Conservation (phyloP, 1,140 invertebrate species). For the Bicyclus anynana region DNA sequence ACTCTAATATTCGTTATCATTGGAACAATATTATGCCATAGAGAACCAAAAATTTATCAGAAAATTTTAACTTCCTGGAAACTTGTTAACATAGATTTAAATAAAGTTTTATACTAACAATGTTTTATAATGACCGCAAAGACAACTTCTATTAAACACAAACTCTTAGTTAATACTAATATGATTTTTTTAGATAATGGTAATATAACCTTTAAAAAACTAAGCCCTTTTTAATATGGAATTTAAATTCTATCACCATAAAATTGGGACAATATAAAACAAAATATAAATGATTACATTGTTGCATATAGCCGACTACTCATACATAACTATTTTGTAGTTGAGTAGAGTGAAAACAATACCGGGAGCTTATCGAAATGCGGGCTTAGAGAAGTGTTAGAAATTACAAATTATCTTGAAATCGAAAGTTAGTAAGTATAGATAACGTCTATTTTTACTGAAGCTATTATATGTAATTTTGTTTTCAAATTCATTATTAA, state of each 20-base stretch:
- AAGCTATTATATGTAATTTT: not conserved
- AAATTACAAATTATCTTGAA: not conserved
- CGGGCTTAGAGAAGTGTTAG: not conserved
- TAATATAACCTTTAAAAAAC: too few relatives aligned
- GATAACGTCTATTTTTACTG: too few relatives aligned
- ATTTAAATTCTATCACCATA: too few relatives aligned
- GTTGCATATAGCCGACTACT: not conserved
- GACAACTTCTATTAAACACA: too few relatives aligned
- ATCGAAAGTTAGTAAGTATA: not conserved
- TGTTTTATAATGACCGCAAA: too few relatives aligned
- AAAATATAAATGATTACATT: not conserved
- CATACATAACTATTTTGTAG: not conserved
- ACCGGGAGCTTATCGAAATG: not conserved
- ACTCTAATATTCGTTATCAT: conserved; percentile 15
- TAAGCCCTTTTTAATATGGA: too few relatives aligned
- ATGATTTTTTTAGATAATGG: too few relatives aligned
- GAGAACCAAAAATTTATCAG: not conserved
- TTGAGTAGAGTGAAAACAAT: conserved; percentile 2
- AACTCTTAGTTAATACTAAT: too few relatives aligned
- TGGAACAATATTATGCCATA: not conserved
- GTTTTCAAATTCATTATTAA: not conserved
- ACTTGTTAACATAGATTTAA: too few relatives aligned
- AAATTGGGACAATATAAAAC: not conserved
- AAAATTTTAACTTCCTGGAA: too few relatives aligned
- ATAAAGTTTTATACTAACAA: too few relatives aligned